phyloP scores from a whole-genome alignment of 2,797 vertebrate species.

The Epinephelus awoara region DNA sequence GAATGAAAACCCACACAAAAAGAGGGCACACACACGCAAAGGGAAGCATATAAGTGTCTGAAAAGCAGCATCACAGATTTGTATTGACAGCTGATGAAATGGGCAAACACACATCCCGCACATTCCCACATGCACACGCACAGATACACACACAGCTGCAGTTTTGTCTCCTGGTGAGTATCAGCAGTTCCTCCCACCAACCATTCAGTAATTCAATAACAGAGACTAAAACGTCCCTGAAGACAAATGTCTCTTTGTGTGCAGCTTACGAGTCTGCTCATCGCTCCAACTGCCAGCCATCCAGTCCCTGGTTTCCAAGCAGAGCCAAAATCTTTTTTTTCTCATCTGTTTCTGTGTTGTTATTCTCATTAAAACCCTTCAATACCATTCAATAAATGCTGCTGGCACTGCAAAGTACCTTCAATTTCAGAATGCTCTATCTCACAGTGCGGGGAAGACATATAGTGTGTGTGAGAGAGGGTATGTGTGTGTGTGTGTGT shows the following conservation, averaged over 20 bases:
- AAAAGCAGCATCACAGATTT: conserved; percentile 7
- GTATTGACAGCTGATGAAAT: conserved; percentile 8
- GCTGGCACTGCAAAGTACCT: not conserved
- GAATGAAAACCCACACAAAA: not conserved
- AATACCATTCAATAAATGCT: conserved; percentile 32
- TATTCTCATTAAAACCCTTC: conserved; percentile 40
- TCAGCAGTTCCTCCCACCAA: conserved; percentile 25
- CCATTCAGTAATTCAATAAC: conserved; percentile 54
- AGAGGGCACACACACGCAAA: not conserved
- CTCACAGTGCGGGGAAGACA: not conserved
- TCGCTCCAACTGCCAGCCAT: conserved; percentile 7
- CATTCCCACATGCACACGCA: not conserved
- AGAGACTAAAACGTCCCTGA: conserved; percentile 34
- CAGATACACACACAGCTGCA: conserved; percentile 21
- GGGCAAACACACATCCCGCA: not conserved
- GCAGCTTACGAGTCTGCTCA: conserved; percentile 3
- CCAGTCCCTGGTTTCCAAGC: conserved; percentile 10
- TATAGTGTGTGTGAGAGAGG: not conserved
- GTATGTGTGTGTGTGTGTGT: conserved; percentile 9
- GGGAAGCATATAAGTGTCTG: not conserved
- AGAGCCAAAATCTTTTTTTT: conserved; percentile 14
- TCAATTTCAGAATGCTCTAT: not conserved
- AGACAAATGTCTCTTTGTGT: conserved; percentile 51
- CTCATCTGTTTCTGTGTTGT: conserved; percentile 7
- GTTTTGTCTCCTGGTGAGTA: conserved; percentile 18